Evolutionary conservation across 1,140 invertebrate genomes (phyloP).

Genomic region (Hirudo medicinalis): DNA sequence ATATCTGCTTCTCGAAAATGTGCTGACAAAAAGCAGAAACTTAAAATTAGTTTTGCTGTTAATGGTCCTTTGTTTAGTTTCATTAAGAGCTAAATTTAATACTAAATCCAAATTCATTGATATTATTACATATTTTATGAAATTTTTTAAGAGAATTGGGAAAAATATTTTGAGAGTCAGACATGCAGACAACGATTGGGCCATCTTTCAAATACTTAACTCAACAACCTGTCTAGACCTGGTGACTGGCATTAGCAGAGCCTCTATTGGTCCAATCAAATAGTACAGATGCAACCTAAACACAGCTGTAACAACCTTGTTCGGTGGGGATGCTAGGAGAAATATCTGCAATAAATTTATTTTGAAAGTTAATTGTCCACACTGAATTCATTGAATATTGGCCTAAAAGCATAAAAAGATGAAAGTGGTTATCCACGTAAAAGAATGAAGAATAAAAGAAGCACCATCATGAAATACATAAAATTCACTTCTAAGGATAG

Average conservation of each 20-base stretch:
- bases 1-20: constrained; percentile 66
- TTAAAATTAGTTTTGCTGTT: not conserved
- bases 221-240: constrained; percentile 68
- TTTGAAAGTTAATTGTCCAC: not conserved
- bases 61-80: too few species aligned
- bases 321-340: constrained; percentile 67
- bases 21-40: constrained; percentile 44
- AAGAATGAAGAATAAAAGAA: too few species aligned
- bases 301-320: constrained; percentile 59
- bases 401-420: not conserved
- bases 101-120: not conserved
- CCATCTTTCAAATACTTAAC: too few species aligned
- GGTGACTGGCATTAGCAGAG: constrained; percentile 76
- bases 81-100: too few species aligned
- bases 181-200: too few species aligned
- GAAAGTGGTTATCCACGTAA: too few species aligned
- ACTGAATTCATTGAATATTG: not conserved
- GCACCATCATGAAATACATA: too few species aligned
- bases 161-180: too few species aligned
- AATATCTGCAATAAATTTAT: constrained; percentile 57
- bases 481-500: not conserved
- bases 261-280: constrained; percentile 75
- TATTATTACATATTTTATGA: not conserved
- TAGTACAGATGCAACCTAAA: constrained; percentile 80
- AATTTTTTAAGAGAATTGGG: too few species aligned